These are phyloP conservation scores for Noctilio leporinus DNA, from an alignment of 2,113 vertebrate species.

Conservation along the genomic window DNA sequence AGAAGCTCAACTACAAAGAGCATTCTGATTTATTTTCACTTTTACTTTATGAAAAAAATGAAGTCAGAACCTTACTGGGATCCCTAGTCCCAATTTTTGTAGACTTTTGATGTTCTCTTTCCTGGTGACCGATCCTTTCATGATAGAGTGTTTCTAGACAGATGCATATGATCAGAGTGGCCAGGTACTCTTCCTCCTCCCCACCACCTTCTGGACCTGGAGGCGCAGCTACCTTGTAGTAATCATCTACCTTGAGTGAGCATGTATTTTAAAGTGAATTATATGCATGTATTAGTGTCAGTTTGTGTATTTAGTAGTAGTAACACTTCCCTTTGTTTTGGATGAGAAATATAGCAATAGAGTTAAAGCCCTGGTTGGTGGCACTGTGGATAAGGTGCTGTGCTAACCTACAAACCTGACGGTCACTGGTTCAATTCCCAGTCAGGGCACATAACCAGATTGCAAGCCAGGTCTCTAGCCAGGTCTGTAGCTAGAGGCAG, in stretches of 20 bases:
- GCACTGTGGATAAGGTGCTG: no score
- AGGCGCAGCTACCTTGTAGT: background rate
- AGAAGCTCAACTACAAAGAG: background rate
- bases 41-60: background rate
- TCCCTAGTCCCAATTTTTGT: background rate
- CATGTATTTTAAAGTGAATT: background rate
- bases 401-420: no score
- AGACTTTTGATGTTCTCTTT: background rate
- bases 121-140: background rate
- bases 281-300: background rate
- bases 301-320: background rate
- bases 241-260: background rate
- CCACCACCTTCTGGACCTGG: background rate
- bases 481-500: no score
- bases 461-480: no score
- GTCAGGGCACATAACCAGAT: no score
- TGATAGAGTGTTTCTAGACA: background rate
- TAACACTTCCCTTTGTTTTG: background rate
- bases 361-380: no score
- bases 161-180: background rate
- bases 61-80: background rate
- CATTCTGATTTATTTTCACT: background rate
- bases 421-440: no score
- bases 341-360: background rate
- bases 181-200: background rate